Evolutionary conservation across 2,888 invertebrate genomes (phyloP).

Genomic region (Apotomis capreana): DNA sequence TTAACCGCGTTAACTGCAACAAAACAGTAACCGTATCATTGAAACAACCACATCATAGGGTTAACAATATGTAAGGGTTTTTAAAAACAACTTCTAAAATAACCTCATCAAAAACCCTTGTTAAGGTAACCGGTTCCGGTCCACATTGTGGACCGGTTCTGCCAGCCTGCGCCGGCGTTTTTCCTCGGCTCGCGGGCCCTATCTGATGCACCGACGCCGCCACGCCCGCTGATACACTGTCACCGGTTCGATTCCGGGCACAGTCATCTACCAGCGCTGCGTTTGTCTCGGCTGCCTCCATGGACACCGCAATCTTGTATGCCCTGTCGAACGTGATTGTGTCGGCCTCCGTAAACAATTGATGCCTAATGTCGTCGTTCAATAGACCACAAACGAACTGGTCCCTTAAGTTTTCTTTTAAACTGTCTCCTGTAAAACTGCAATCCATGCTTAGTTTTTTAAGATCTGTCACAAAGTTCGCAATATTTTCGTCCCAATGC

Average conservation of each 20-base stretch:
- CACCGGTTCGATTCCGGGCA: not conserved
- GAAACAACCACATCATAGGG: too few relatives aligned
- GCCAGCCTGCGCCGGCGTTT: not conserved
- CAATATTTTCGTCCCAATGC: conserved; percentile 28
- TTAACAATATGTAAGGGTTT: too few relatives aligned
- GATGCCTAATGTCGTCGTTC: not conserved
- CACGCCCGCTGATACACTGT: not conserved
- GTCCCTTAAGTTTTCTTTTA: not conserved
- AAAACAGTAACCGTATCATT: too few relatives aligned
- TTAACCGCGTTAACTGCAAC: too few relatives aligned
- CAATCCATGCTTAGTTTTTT: conserved; percentile 44
- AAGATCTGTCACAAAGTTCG: conserved; percentile 41
- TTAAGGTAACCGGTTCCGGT: too few relatives aligned
- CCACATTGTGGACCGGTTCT: not conserved
- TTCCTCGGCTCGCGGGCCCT: not conserved
- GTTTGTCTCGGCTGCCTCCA: conserved; percentile 6
- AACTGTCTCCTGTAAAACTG: conserved; percentile 23
- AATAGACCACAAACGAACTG: not conserved
- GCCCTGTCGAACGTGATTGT: not conserved
- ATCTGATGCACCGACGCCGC: not conserved
- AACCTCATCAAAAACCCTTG: too few relatives aligned
- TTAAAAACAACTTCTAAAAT: too few relatives aligned
- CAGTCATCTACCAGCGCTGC: conserved; percentile 14
- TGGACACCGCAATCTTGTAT: not conserved
- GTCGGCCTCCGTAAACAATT: conserved; percentile 13